These are phyloP conservation scores for Allenopithecus nigroviridis DNA, from an alignment of 2,797 vertebrate species.

Conservation along the genomic window DNA sequence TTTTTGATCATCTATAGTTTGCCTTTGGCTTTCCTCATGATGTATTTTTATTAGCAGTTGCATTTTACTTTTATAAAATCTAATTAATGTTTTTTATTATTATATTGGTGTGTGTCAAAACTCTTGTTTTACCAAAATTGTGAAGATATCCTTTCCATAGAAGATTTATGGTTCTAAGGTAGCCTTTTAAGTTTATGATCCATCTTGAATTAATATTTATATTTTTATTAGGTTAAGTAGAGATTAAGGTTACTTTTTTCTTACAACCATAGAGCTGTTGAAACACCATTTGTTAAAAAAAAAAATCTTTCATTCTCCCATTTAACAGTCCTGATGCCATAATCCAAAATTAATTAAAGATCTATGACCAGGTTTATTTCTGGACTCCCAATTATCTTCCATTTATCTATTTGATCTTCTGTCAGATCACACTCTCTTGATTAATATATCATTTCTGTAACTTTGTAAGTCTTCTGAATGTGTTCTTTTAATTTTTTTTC, in stretches of 20 bases:
- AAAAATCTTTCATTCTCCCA: background rate
- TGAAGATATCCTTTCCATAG: background rate
- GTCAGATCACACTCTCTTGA: background rate
- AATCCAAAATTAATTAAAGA: background rate
- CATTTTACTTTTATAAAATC: background rate
- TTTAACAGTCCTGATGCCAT: background rate
- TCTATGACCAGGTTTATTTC: background rate
- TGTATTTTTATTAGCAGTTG: background rate
- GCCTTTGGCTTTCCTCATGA: background rate
- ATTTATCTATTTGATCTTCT: background rate
- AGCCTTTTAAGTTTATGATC: background rate
- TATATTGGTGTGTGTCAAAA: background rate
- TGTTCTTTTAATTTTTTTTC: background rate
- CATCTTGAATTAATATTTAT: background rate
- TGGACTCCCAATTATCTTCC: background rate
- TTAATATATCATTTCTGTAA: background rate
- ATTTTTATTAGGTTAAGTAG: background rate
- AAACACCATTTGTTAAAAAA: background rate
- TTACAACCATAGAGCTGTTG: background rate
- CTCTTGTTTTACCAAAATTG: background rate
- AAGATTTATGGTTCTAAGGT: background rate
- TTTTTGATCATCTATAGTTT: background rate
- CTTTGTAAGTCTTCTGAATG: background rate
- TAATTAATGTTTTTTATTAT: background rate
- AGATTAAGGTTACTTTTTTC: background rate